Base-by-base conservation (phyloP, 2,888 invertebrate genomes). In the Pyrrhia umbra region DNA sequence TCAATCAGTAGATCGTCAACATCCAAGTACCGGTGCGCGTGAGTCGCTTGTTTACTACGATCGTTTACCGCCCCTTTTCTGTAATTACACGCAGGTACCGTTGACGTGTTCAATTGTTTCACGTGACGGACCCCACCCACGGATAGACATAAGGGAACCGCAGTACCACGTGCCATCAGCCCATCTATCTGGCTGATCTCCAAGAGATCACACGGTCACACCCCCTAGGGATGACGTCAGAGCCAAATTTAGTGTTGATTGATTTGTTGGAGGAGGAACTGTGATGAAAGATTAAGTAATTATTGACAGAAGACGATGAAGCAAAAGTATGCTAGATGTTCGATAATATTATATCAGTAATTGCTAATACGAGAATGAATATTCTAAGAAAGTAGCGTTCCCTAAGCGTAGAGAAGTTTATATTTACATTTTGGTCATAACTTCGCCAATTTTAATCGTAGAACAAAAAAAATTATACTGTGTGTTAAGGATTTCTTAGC, bases 201-300 rank as follows among this genome's bases (percentile, higher is more conserved):
- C 85, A 85, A 82, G 49, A 83, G 60, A 57, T 73, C 64, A 77
- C 77, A 75, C 80, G 75, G 85, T 85, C 88, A 89, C 88, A 88
- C 88, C 89, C 84, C 79, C 80, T 60, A 58, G 23, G 18, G 10
- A 51, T 77, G 72, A 84, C 83, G 82, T 82, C 71, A 71, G 13
- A 27, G 16, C 0, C 59, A 50, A 43, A 40, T 52, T 23, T 62
- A 72, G 13, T 47, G 43, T 34, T 46, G 61, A 73, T 73, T 58
- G 54, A 58, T 58, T 4, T 0, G 30, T n/a, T 18, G 46, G 45
- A 57, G 55, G 50, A 50, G 45, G 46, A 45, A 40, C 23, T 9
- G 25, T 51, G 57, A 43, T 62, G 46, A 66, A 49, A 50, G 47
- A 25, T 30, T 40, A 66, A 9, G 6, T 49, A 56, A 39, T 46